phyloP scores from a whole-genome alignment of 2,113 vertebrate species.

The Columbina picui region DNA sequence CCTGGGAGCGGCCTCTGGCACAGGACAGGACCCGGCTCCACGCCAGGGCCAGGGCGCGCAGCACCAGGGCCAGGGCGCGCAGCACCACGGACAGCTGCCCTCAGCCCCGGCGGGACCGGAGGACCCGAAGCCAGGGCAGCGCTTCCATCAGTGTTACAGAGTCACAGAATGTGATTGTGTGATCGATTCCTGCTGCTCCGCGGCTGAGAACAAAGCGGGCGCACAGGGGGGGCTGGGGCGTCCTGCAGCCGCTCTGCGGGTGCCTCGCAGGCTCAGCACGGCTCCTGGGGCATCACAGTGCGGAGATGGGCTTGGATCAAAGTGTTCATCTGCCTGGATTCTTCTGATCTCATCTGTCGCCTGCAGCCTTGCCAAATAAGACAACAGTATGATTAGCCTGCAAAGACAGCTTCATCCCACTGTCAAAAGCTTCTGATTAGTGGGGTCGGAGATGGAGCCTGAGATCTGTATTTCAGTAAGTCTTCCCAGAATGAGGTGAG shows the following conservation, averaged over 20 bases:
- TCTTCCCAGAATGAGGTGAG: neutral
- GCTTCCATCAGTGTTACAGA: neutral
- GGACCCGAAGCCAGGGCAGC: no score
- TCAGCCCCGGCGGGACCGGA: neutral
- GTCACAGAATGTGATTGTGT: no score
- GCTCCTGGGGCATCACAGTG: neutral
- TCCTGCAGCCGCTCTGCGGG: no score
- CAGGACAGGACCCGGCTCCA: fast-evolving
- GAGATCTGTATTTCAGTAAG: neutral
- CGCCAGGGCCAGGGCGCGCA: fast-evolving
- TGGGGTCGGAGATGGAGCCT: neutral
- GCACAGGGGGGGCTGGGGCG: fast-evolving
- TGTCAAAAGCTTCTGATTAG: neutral
- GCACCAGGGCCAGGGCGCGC: fast-evolving
- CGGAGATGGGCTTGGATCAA: neutral
- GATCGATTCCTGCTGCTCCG: neutral
- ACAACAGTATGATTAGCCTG: neutral
- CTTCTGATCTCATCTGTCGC: neutral
- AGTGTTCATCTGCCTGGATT: neutral
- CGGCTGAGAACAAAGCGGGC: fast-evolving
- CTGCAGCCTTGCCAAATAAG: neutral
- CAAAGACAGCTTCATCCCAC: neutral
- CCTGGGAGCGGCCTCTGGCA: neutral
- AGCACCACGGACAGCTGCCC: neutral
- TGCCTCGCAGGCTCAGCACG: fast-evolving